phyloP scores from a whole-genome alignment of 1,140 invertebrate genomes.

The Calephelis nemesis region DNA sequence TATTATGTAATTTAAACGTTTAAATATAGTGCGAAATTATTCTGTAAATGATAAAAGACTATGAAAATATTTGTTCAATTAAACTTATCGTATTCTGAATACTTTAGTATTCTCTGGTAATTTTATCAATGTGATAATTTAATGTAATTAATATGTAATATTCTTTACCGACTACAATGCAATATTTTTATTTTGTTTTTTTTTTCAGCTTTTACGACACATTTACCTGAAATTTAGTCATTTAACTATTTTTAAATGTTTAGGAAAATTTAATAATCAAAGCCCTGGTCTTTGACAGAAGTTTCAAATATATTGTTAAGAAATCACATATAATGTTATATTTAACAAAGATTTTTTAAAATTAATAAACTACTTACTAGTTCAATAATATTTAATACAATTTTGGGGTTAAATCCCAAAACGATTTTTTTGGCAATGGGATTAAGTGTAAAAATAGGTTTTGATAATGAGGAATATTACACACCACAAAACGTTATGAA shows the following conservation, averaged over 20 bases:
- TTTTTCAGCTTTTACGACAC: neutral
- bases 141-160: constrained; percentile 2
- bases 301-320: constrained; percentile 9
- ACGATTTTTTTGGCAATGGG: constrained; percentile 1
- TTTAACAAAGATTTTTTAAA: constrained; percentile 7
- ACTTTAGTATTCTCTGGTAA: neutral
- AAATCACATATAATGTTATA: constrained; percentile 15
- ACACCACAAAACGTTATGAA: neutral
- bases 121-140: constrained; percentile 5
- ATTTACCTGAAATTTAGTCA: neutral
- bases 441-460: constrained; percentile 7
- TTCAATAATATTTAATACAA: constrained; percentile 9
- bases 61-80: neutral
- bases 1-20: no score
- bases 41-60: neutral
- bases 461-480: neutral
- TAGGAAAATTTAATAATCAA: neutral
- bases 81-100: constrained; percentile 12
- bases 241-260: neutral
- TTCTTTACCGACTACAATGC: neutral
- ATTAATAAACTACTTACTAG: constrained; percentile 10
- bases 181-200: neutral
- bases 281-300: neutral
- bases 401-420: neutral
- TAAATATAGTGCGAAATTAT: no score